Evolutionary conservation across 2,113 vertebrate genomes (phyloP).

Genomic region (Zonotrichia leucophrys): DNA sequence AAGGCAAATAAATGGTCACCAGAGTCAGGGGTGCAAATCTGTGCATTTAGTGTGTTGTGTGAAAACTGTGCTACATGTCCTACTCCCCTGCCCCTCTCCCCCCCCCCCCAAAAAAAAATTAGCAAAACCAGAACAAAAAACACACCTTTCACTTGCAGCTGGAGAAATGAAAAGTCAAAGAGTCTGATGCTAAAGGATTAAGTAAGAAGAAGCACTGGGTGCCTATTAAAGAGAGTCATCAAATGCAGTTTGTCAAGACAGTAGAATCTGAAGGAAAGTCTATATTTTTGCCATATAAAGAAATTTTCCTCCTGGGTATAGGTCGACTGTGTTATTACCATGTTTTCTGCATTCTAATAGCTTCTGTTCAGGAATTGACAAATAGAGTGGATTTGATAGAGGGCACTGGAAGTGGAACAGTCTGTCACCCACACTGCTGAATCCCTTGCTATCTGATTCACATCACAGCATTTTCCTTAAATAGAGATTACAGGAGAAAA

Average conservation of each 20-base stretch:
- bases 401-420: neutral
- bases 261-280: neutral
- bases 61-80: neutral
- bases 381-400: neutral
- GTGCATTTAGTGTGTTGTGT: neutral
- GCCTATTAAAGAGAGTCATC: neutral
- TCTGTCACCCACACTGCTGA: neutral
- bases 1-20: neutral
- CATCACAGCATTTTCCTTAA: neutral
- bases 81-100: rapidly evolving
- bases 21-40: neutral
- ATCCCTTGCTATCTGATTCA: rapidly evolving
- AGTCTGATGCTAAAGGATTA: neutral
- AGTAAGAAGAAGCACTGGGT: neutral
- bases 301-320: neutral
- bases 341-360: neutral
- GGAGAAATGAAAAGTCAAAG: neutral
- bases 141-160: neutral
- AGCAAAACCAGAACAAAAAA: neutral
- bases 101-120: neutral
- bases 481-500: neutral
- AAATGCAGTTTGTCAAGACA: neutral
- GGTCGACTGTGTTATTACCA: neutral
- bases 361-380: neutral
- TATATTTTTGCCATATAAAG: neutral